Percentiles rank a stretch among this genome's conserved stretches.
These are phyloP conservation scores for Apteryx owenii DNA, from an alignment of 2,113 vertebrate species.

Conservation along the genomic window DNA sequence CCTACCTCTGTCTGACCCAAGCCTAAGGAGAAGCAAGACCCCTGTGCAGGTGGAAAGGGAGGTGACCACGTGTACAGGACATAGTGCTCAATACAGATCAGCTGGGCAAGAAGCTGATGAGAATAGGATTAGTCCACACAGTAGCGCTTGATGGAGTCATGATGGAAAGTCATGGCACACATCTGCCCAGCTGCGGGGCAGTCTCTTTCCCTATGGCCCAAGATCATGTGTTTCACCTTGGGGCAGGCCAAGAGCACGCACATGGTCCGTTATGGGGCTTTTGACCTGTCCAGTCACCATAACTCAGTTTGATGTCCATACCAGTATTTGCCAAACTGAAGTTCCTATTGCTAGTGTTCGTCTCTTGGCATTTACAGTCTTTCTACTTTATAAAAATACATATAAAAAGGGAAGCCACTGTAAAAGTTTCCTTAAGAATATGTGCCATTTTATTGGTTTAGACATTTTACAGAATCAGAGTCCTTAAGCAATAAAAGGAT, in stretches of 20 bases:
- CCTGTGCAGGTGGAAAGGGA: not conserved
- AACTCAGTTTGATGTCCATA: not conserved
- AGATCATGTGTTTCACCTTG: fast-evolving
- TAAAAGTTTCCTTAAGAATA: conserved; percentile 59
- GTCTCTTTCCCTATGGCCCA: fast-evolving
- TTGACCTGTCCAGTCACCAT: not conserved
- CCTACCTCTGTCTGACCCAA: not conserved
- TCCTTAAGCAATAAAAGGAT: conserved; percentile 54
- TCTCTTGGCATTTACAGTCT: not conserved
- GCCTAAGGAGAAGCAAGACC: not conserved
- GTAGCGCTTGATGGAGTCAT: not conserved
- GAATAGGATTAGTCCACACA: not conserved
- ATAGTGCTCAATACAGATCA: not conserved
- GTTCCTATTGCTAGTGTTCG: not conserved
- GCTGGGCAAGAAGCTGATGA: not conserved
- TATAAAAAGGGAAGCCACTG: conserved; percentile 28
- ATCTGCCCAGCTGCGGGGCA: not conserved
- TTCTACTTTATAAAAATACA: conserved; percentile 7
- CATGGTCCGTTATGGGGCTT: not conserved
- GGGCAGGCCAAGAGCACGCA: not conserved
- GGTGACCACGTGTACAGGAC: not conserved
- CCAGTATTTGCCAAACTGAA: not conserved
- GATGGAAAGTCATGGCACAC: not conserved
- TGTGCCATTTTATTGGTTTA: conserved; percentile 56
- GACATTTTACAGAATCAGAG: conserved; percentile 44